Evolutionary conservation across 2,113 vertebrate species (phyloP), one percentile per base, ranked within the genome.

Genomic region (Ranitomeya variabilis): DNA sequence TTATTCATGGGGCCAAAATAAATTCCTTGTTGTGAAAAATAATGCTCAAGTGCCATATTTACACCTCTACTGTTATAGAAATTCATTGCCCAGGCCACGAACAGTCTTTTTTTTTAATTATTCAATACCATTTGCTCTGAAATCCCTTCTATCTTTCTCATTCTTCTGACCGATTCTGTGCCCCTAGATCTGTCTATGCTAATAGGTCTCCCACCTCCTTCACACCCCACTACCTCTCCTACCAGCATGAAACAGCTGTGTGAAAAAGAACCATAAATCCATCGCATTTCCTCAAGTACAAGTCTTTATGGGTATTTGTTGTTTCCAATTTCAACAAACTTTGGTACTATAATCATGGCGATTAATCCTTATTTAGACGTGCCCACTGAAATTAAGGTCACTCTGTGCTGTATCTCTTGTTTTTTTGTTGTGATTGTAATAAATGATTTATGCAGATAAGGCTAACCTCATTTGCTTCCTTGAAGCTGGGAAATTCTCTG

Each of bases 191-290:
- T 79, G 81, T 89, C 87, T 89, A 89, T 89, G 87, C 87, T 89
- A 89, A 89, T 89, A 89, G 87, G 87, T 85, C 87, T 89, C 82
- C 81, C 87, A 89, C 80, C 90, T 54, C 89, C 86, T 90, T 37
- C 71, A 88, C 86, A 73, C 18, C 23, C 69, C 83, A 31, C 52
- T 5, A 0, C 60, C 89, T 83, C 67, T 89, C 31, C 86, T 66
- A 26, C 67, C 0, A 0, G 89, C 80, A 79, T 74, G 71, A 67
- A 89, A 89, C 71, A 89, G 87, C 87, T 89, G 81, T 89, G 82
- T 64, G 21, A 16, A 85, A 73, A 88, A 67, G 7, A 78, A 37
- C 77, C 77, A 81, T 85, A 90, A 89, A 80, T 13, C 26, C 60
- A 88, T 31, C 21, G 87, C 60, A 62, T 87, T 85, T 31, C 64